Base-by-base conservation (phyloP, 23 tunicate species). In the Botrylloides violaceus region DNA sequence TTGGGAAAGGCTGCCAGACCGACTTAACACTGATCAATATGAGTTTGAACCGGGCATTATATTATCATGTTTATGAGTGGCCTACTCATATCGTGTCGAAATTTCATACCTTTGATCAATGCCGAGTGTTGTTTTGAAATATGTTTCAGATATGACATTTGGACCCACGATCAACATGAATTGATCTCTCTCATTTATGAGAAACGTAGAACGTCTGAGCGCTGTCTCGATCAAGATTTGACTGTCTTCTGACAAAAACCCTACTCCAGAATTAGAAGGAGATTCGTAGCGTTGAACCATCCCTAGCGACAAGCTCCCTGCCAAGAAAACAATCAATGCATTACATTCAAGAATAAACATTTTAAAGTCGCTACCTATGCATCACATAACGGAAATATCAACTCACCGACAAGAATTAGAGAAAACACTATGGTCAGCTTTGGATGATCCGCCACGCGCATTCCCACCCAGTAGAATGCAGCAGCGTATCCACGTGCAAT, bases 381-480 rank as follows among this genome's bases (percentile, higher is more conserved):
- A n/a, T n/a, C n/a, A n/a, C n/a, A n/a, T n/a, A n/a, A n/a, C 18
- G 55, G 55, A 47, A 18, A 58, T 58, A 4, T 63, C 34, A 28
- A 68, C 56, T 18, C 2, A 68, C 74, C 74, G 21, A 43, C 37
- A 19, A 37, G 5, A 23, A 68, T 23, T n/a, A 68, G 61, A 4
- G 26, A 15, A 19, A 0, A 43, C 24, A 43, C 1, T 32, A 68
- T 68, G 0, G 74, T 68, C 21, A 20, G 5, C n/a, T 68, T 68
- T 9, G 74, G 74, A 43, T 68, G 74, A 0, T 24, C 37, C 28
- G 56, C 74, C 0, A 68, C 74, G 20, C 58, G 61, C 12, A 36
- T 18, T 39, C 74, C 74, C 15, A 68, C 22, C 74, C 74, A 68
- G 37, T 18, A 68, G 1, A 68, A 68, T 9, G 58, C 57, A 0